A percentile compares a stretch with the other conserved stretches of the same genome.
phyloP scores from a whole-genome alignment of 2,888 invertebrate species.

The Merodon equestris region DNA sequence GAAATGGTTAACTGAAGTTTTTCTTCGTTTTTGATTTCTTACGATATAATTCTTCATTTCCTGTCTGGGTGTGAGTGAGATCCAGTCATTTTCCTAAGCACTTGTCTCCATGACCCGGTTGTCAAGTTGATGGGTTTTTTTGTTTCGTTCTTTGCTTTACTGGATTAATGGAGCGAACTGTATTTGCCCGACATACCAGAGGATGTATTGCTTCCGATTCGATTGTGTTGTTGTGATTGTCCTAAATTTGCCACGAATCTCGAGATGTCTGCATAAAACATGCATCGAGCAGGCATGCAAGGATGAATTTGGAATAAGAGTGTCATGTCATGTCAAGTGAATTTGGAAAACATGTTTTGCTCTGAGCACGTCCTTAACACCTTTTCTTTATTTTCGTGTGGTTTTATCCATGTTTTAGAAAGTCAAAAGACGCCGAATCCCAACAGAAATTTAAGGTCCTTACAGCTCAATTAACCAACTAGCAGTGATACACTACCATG shows the following conservation, averaged over 20 bases:
- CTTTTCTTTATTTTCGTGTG: neutral
- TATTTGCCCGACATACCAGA: neutral
- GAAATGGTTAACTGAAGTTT: slow-evolving; percentile 51
- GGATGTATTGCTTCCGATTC: slow-evolving; percentile 12
- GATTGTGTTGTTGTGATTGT: slow-evolving; percentile 24
- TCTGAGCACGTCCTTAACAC: slow-evolving; percentile 13
- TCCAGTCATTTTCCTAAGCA: slow-evolving; percentile 2
- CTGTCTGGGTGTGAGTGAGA: slow-evolving; percentile 30
- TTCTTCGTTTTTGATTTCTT: slow-evolving; percentile 1
- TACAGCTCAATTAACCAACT: too few relatives aligned
- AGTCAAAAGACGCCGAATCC: too few relatives aligned
- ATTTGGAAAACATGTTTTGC: slow-evolving; percentile 1
- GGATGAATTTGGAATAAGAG: neutral
- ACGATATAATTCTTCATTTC: slow-evolving; percentile 30
- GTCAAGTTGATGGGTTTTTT: slow-evolving; percentile 35
- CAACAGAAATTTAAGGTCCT: too few relatives aligned
- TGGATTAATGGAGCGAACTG: too few relatives aligned
- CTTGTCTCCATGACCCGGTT: slow-evolving; percentile 61
- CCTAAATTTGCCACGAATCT: slow-evolving; percentile 18
- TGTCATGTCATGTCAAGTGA: slow-evolving; percentile 19
- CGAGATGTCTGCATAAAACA: neutral
- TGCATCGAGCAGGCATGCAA: neutral
- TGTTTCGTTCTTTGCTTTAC: slow-evolving; percentile 1
- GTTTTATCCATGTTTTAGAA: too few relatives aligned
- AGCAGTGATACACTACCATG: too few relatives aligned